A percentile compares a stretch with the other conserved stretches of the same genome.
These are phyloP conservation scores for Eudasyphora cyanicolor DNA, from an alignment of 2,888 invertebrate species.

Conservation along the genomic window DNA sequence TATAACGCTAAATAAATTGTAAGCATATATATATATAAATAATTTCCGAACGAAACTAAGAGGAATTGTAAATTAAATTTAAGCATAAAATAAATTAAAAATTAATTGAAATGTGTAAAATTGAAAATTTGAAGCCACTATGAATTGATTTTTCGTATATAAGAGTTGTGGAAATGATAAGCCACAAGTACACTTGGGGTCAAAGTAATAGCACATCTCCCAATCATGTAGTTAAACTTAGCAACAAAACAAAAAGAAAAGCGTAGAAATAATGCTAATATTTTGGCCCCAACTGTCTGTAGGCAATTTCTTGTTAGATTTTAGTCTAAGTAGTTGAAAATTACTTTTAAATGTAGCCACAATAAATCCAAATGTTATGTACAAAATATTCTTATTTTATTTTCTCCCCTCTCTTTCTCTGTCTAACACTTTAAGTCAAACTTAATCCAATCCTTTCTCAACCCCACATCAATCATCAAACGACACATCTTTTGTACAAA, in stretches of 20 bases:
- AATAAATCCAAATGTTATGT: neutral
- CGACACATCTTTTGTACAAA: neutral
- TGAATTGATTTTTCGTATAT: slow-evolving; percentile 75
- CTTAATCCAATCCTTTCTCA: neutral
- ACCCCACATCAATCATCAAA: neutral
- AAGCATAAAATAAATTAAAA: slow-evolving; percentile 61
- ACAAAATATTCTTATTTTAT: neutral
- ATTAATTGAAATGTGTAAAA: slow-evolving; percentile 74
- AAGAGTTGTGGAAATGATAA: slow-evolving; percentile 67
- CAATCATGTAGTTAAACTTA: too few relatives aligned
- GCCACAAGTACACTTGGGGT: neutral
- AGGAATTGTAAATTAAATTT: slow-evolving; percentile 50
- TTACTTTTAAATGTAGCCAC: neutral
- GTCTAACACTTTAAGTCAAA: too few relatives aligned
- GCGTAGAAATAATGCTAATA: neutral
- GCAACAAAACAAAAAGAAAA: too few relatives aligned
- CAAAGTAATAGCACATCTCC: neutral
- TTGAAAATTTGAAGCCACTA: slow-evolving; percentile 74
- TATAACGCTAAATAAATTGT: neutral
- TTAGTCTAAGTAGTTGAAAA: slow-evolving; percentile 15
- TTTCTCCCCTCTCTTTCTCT: neutral
- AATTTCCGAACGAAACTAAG: slow-evolving; percentile 38
- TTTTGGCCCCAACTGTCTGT: slow-evolving; percentile 1
- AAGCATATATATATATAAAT: neutral
- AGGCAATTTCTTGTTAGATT: neutral